A percentile compares a stretch with the other conserved stretches of the same genome.
Conservation (phyloP, 1,140 invertebrate genomes). For the Zaprionus nigranus region DNA sequence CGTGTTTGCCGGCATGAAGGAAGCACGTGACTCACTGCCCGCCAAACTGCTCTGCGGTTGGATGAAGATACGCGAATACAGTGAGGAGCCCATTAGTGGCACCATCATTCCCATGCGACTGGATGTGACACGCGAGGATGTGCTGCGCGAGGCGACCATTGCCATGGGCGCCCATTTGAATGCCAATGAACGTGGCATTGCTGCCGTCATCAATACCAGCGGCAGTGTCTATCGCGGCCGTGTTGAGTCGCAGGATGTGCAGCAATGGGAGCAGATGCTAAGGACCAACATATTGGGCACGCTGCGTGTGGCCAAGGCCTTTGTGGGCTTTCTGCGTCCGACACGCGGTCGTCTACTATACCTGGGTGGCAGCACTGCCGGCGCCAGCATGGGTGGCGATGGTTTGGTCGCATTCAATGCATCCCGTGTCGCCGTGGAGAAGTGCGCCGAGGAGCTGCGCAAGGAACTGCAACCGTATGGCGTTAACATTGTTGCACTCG, state of each 20-base stretch:
- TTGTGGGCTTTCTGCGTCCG: slow-evolving; percentile 88
- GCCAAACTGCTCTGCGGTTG: slow-evolving; percentile 86
- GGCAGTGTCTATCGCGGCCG: slow-evolving; percentile 89
- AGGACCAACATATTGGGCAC: slow-evolving; percentile 91
- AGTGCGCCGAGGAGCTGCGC: slow-evolving; percentile 89
- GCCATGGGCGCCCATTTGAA: slow-evolving; percentile 91
- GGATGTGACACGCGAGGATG: slow-evolving; percentile 92
- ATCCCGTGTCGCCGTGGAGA: slow-evolving; percentile 89
- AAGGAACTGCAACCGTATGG: slow-evolving; percentile 88
- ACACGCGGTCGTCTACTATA: slow-evolving; percentile 87
- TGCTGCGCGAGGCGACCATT: slow-evolving; percentile 90
- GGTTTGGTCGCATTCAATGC: slow-evolving; percentile 89
- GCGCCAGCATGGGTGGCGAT: slow-evolving; percentile 82
- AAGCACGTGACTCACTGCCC: slow-evolving; percentile 85
- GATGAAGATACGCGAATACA: slow-evolving; percentile 87
- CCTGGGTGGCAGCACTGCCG: slow-evolving; percentile 84
- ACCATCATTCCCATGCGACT: slow-evolving; percentile 89
- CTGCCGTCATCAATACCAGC: slow-evolving; percentile 92
- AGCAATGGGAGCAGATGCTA: slow-evolving; percentile 91
- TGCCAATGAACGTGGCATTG: slow-evolving; percentile 92
- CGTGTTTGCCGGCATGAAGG: slow-evolving; percentile 90
- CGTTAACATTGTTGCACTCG: slow-evolving; percentile 90
- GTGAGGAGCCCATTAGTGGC: slow-evolving; percentile 82
- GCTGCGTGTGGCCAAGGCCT: slow-evolving; percentile 89
- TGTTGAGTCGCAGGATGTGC: slow-evolving; percentile 89